A percentile compares a stretch with the other conserved stretches of the same genome.
These are phyloP conservation scores for Serripes groenlandicus DNA, from an alignment of 2,888 invertebrate genomes.

Conservation along the genomic window DNA sequence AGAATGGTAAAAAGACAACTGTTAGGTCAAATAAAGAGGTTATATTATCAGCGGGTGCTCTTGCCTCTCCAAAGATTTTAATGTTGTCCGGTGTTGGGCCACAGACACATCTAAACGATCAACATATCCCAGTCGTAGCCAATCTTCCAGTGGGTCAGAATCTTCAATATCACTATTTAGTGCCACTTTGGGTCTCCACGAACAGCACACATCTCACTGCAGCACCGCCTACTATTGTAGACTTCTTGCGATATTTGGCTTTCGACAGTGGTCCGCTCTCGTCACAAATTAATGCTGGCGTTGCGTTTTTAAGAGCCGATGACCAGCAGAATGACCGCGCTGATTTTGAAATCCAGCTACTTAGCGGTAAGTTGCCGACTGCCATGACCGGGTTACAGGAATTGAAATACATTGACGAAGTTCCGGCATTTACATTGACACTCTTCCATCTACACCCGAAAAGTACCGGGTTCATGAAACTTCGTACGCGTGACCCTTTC, in stretches of 20 bases:
- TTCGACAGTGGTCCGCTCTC: constrained; percentile 35
- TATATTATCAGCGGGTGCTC: constrained; percentile 83
- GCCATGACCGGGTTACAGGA: background rate
- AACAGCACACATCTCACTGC: background rate
- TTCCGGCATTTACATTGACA: constrained; percentile 24
- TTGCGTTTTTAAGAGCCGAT: constrained; percentile 21
- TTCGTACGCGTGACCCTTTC: constrained; percentile 92
- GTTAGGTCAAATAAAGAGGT: constrained; percentile 75
- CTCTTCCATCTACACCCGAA: constrained; percentile 87
- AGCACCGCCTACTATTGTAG: background rate
- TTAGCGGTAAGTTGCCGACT: constrained; percentile 9
- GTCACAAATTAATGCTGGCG: background rate
- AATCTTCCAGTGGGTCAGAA: constrained; percentile 82
- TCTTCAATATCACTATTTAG: constrained; percentile 77
- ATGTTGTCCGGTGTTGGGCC: constrained; percentile 85
- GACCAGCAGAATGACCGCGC: background rate
- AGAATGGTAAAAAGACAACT: constrained; percentile 52
- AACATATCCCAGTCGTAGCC: constrained; percentile 78
- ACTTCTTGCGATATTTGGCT: constrained; percentile 20
- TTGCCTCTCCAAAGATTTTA: constrained; percentile 84
- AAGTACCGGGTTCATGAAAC: constrained; percentile 92
- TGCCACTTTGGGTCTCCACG: constrained; percentile 11
- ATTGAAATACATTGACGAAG: constrained; percentile 1
- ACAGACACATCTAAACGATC: constrained; percentile 77
- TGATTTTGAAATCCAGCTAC: constrained; percentile 38